Evolutionary conservation across 2,888 invertebrate genomes (phyloP), one percentile per base, ranked within the genome.

Genomic region (Drosophila rellima): DNA sequence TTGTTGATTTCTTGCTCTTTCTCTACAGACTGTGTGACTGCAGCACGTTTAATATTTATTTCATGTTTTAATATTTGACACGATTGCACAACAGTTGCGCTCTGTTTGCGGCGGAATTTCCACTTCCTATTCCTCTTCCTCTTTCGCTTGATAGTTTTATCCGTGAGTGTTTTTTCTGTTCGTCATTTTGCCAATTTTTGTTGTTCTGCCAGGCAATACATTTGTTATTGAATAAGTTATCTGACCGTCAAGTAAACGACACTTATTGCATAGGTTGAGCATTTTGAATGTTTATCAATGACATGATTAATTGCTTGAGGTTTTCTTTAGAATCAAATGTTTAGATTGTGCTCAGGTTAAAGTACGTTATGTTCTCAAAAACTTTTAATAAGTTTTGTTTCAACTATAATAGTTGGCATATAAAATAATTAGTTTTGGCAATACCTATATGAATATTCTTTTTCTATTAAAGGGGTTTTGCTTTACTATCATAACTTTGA

Each of bases 11-110:
- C 52, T 52, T 52, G 29, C 29, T 44, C 15, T 44, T 18, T 8
- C 23, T 42, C 42, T 56, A 17, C 31, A 23, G 15, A 39, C 60
- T 54, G 56, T 68, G 59, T 48, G 72, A 66, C 50, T 71, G 70
- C 65, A 39, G 71, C 74, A 74, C 77, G 79, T 84, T 88, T 88
- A 80, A 84, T 88, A 88, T 88, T 84, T 88, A 88, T 89, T 84
- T 88, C 84, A 86, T 90, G 88, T 90, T 90, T 89, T 86, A 86
- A 89, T 88, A 88, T 88, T 80, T 84, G 88, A 86, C 88, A 88
- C 87, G 80, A 80, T 87, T 84, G 81, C 74, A 76, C 69, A 85
- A 71, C 80, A 80, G 71, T 88, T 84, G 81, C 55, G 64, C 62
- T 42, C 59, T 50, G 35, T 70, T 54, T 54, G 67, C 29, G 55